These are phyloP conservation scores for Brachyalestes nurse DNA, from an alignment of 2,797 vertebrate species.

Conservation along the genomic window DNA sequence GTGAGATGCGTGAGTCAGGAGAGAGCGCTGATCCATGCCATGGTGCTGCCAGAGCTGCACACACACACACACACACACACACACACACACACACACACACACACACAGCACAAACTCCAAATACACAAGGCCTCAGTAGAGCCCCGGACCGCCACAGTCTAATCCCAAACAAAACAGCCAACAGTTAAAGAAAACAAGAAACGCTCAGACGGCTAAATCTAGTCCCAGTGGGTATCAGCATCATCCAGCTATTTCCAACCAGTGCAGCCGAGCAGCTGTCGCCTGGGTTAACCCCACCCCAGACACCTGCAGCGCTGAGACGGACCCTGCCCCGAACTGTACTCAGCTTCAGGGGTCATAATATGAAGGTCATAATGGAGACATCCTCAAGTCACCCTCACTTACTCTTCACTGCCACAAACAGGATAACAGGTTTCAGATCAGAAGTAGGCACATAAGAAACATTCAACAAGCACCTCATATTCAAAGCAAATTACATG, in stretches of 20 bases:
- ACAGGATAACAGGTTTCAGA: conserved; percentile 51
- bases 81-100: conserved; percentile 44
- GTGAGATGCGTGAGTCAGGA: conserved; percentile 7
- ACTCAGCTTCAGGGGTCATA: not conserved
- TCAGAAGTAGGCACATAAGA: not conserved
- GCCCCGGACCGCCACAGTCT: conserved; percentile 35
- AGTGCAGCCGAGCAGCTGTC: conserved; percentile 19
- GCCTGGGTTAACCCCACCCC: not conserved
- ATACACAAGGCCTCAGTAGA: conserved; percentile 37
- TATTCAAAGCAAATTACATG: no score
- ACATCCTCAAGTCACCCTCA: not conserved
- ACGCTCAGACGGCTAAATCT: conserved; percentile 44
- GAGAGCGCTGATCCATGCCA: not conserved
- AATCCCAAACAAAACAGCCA: conserved; percentile 62
- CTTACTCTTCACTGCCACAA: conserved; percentile 21
- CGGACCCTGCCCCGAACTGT: conserved; percentile 32
- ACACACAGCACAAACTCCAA: conserved; percentile 39
- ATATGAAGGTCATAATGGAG: conserved; percentile 42
- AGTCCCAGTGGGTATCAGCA: conserved; percentile 18
- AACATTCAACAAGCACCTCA: no score
- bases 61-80: conserved; percentile 58
- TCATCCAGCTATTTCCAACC: conserved; percentile 61
- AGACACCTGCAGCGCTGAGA: not conserved
- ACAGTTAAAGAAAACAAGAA: conserved; percentile 54
- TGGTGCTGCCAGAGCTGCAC: conserved; percentile 33